Percentiles rank a stretch among this genome's conserved stretches.
Evolutionary conservation across 1,140 invertebrate species (phyloP).

Genomic region (Dendrolimus punctatus): DNA sequence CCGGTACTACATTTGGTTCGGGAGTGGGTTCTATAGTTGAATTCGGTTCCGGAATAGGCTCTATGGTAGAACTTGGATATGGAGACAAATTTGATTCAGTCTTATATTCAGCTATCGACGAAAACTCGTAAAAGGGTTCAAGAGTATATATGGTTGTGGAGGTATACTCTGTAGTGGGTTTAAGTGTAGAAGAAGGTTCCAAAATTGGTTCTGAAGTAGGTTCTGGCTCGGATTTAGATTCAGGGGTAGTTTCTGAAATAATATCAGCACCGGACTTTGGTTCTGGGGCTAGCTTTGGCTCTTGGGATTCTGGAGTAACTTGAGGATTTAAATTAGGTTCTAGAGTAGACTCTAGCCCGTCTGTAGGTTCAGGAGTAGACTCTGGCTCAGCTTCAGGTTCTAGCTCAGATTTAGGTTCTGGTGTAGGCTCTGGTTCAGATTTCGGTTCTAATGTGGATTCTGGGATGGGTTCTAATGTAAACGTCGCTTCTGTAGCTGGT

Average conservation of each 20-base stretch:
- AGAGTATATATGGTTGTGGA: too few species aligned
- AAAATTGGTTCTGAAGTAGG: slow-evolving; percentile 12
- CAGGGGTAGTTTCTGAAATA: slow-evolving; percentile 20
- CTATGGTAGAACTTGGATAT: neutral
- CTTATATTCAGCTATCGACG: too few species aligned
- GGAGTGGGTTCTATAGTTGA: slow-evolving; percentile 17
- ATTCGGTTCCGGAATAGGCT: slow-evolving; percentile 20
- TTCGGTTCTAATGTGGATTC: slow-evolving; percentile 43
- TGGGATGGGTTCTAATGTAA: slow-evolving; percentile 48
- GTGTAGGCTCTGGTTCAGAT: slow-evolving; percentile 56
- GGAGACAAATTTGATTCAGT: too few species aligned
- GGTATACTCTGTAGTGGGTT: slow-evolving; percentile 5
- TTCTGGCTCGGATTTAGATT: slow-evolving; percentile 51
- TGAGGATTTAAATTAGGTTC: slow-evolving; percentile 60
- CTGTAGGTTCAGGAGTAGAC: slow-evolving; percentile 47
- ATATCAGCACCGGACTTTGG: slow-evolving; percentile 49
- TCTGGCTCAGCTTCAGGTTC: slow-evolving; percentile 28
- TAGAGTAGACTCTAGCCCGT: slow-evolving; percentile 50
- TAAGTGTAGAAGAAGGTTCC: slow-evolving; percentile 44
- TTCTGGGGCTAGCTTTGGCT: slow-evolving; percentile 62
- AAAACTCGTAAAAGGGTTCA: too few species aligned
- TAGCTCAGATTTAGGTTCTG: slow-evolving; percentile 59
- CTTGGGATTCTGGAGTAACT: slow-evolving; percentile 37
- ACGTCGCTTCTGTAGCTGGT: slow-evolving; percentile 36
- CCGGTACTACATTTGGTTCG: slow-evolving; percentile 33